Evolutionary conservation across 2,113 vertebrate genomes (phyloP).

Genomic region (Trichechus manatus): DNA sequence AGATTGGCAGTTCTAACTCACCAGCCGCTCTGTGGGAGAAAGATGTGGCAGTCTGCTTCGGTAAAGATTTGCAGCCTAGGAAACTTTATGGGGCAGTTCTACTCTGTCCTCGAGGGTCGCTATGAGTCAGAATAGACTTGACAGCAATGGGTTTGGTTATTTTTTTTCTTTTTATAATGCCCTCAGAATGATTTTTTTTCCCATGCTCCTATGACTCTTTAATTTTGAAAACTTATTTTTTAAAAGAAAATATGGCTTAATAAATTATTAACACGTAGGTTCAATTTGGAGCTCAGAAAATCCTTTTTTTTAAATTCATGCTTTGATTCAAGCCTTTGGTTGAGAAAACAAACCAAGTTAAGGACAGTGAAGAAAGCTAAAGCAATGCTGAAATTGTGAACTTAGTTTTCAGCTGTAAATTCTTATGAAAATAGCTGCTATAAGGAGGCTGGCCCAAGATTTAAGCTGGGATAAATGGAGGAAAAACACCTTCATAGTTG

Average conservation of each 20-base stretch:
- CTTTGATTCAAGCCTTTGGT: background rate
- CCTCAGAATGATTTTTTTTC: conserved; percentile 13
- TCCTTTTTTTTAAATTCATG: background rate
- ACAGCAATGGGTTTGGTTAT: background rate
- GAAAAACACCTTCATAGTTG: background rate
- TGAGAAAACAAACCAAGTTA: background rate
- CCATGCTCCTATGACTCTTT: background rate
- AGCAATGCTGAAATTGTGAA: background rate
- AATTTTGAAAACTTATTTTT: conserved; percentile 55
- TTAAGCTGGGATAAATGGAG: background rate
- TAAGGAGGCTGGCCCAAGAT: background rate
- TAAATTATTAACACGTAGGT: conserved; percentile 23
- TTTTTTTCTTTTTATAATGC: background rate
- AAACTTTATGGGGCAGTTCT: background rate
- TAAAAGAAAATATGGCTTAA: background rate
- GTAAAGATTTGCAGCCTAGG: background rate
- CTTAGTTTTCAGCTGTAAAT: background rate
- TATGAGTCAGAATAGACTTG: background rate
- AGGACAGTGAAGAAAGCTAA: background rate
- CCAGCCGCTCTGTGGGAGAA: background rate
- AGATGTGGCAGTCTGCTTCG: background rate
- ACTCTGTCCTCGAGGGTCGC: too few relatives aligned
- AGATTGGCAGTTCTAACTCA: background rate
- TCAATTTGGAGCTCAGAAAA: background rate
- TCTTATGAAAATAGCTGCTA: background rate